Percentiles rank a stretch among this genome's conserved stretches.
These are phyloP conservation scores for Pongo pygmaeus DNA, from an alignment of 2,113 vertebrate species.

Conservation along the genomic window DNA sequence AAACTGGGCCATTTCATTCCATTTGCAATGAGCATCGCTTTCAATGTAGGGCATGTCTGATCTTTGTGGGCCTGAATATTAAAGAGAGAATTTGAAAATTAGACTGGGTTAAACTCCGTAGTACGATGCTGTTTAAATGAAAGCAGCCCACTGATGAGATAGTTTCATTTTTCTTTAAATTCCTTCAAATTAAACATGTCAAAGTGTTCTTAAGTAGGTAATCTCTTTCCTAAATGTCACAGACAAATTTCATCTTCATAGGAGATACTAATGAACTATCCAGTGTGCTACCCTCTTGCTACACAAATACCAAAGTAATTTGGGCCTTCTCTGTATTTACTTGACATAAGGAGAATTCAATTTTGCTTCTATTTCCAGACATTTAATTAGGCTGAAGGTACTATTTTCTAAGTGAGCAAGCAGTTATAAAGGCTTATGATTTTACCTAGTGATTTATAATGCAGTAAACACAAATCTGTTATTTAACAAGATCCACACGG, in stretches of 20 bases:
- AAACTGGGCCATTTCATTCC: not conserved
- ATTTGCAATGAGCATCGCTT: not conserved
- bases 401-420: constrained; percentile 26
- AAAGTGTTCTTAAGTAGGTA: constrained; percentile 35
- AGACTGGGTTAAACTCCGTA: not conserved
- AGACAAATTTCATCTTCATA: constrained; percentile 23
- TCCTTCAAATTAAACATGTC: constrained; percentile 46
- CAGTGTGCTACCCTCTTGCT: not conserved
- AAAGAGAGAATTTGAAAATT: constrained; percentile 14
- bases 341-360: not conserved
- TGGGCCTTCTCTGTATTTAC: not conserved
- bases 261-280: not conserved
- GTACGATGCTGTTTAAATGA: not conserved
- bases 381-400: constrained; percentile 16
- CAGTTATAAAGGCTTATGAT: not conserved
- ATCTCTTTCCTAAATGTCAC: constrained; percentile 42
- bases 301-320: constrained; percentile 11
- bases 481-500: not conserved
- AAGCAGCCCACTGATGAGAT: constrained; percentile 30
- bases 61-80: not conserved
- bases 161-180: not conserved
- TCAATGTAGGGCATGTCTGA: not conserved
- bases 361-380: constrained; percentile 28
- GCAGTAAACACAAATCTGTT: constrained; percentile 11
- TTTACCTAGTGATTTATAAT: constrained; percentile 27